Base-by-base conservation (phyloP, 2,113 vertebrate genomes). In the Phyllostomus hastatus region DNA sequence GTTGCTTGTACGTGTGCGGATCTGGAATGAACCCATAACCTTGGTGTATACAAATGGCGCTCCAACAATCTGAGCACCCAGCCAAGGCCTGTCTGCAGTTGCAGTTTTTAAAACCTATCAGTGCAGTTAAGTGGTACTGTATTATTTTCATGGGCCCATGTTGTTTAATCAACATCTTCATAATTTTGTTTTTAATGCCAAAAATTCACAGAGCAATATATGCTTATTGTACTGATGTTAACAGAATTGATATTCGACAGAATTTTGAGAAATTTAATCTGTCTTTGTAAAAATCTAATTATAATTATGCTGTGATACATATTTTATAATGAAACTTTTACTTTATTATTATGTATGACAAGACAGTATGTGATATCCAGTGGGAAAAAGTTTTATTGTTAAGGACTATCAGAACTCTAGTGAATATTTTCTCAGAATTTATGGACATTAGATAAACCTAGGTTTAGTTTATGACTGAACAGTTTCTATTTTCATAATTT, bases 251-350 rank as follows among this genome's bases (percentile, higher is more conserved):
- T 94, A 92, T 93, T 90, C 73, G 75, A 43, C 22, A 50, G 24
- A 78, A 96, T 94, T 95, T 35, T 93, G 95, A 98, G 52, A 86
- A 64, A 33, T 50, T 89, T 97, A 94, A 81, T 89, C 54, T 87
- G 43, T 84, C n/a, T 79, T n/a, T 81, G 31, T 61, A 86, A 93
- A 82, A 5, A 24, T 97, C 59, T 97, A 76, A 96, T 96, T 19
- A 97, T 61, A 97, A 96, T 81, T 64, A 43, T 80, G 70, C 46
- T 94, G 20, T 41, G 91, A 78, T 91, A 85, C 11, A 92, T 88
- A 96, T 94, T 83, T 96, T 95, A 35, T 46, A 95, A 86, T 43
- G 52, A 82, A 96, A 64, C 94, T 97, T 48, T 97, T 84, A 66
- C 33, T 67, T 33, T 61, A 22, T 70, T 79, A 17, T 78, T 46